Base-by-base conservation (phyloP, 2,797 vertebrate genomes). In the Hoplostethus mediterraneus region DNA sequence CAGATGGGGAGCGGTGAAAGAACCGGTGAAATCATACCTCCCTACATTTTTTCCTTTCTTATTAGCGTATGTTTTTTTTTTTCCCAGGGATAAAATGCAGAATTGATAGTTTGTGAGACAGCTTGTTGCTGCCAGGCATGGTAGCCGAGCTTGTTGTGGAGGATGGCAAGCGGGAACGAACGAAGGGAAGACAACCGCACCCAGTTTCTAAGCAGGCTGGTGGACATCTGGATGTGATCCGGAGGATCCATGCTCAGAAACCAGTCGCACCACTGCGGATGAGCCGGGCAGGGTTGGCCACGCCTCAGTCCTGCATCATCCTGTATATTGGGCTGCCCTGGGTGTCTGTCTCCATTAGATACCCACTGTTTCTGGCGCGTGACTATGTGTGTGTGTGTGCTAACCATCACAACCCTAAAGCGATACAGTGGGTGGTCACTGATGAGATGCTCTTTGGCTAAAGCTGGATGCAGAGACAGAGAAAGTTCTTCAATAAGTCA, bases 191-290 rank as follows among this genome's bases (percentile, higher is more conserved):
- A 80, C 63, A 60, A 61, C 81, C 79, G 80, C 80, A 42, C 84
- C 87, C 85, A 70, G 75, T 82, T 81, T 83, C 75, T 64, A 44
- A 45, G 54, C 74, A n/a, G 53, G 56, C 68, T 73, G 70, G 77
- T 66, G 79, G 78, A 93, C 90, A 93, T 93, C 91, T 94, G 94
- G 90, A 90, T 89, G 80, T 83, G 84, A 93, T 92, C 88, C 66
- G 65, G 68, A 70, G 73, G 28, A 28, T 56, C 42, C 44, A 40
- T 5, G 74, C 58, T 58, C 49, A 45, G 54, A 55, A 71, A 67
- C 17, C 45, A 58, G 25, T 62, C 42, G 38, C 4, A 53, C 52
- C 47, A 76, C 71, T 81, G 71, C 69, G 85, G 84, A 91, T 84
- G 86, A 92, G 82, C 79, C 49, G 74, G 87, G 77, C 73, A 74